Percentiles rank a stretch among this genome's conserved stretches.
phyloP scores from a whole-genome alignment of 2,888 invertebrate genomes.

The Nomada flava region DNA sequence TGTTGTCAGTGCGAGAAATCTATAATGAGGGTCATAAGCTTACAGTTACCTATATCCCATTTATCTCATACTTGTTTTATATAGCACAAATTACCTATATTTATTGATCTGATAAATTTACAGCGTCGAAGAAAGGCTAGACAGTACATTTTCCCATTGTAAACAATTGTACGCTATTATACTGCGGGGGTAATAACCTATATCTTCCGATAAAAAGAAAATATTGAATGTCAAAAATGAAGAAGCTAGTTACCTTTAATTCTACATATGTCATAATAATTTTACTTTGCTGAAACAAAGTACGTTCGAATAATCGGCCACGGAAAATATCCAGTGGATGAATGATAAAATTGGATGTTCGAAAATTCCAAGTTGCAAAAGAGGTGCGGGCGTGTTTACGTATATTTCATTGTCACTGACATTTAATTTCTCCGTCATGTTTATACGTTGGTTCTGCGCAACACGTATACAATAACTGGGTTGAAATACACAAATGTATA shows the following conservation, averaged over 20 bases:
- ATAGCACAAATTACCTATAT: background rate
- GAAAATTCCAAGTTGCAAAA: no score
- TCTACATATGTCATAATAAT: background rate
- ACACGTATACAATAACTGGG: background rate
- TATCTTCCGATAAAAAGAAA: background rate
- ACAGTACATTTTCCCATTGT: background rate
- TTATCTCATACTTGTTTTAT: conserved; percentile 2
- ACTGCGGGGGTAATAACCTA: background rate
- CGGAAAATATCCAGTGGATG: no score
- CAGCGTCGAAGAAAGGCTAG: background rate
- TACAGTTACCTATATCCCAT: conserved; percentile 42
- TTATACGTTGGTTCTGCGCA: conserved; percentile 27
- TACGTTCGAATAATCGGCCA: background rate
- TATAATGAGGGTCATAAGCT: conserved; percentile 67
- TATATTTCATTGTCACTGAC: conserved; percentile 6
- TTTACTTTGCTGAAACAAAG: background rate
- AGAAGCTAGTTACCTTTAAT: background rate
- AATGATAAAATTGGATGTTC: no score
- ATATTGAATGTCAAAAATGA: conserved; percentile 1
- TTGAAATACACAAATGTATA: background rate
- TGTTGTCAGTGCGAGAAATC: conserved; percentile 80
- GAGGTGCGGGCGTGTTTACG: background rate
- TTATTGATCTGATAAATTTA: conserved; percentile 15
- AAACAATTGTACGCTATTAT: background rate
- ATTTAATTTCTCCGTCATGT: conserved; percentile 24